phyloP scores from a whole-genome alignment of 2,797 vertebrate genomes.

The Scleropages formosus region DNA sequence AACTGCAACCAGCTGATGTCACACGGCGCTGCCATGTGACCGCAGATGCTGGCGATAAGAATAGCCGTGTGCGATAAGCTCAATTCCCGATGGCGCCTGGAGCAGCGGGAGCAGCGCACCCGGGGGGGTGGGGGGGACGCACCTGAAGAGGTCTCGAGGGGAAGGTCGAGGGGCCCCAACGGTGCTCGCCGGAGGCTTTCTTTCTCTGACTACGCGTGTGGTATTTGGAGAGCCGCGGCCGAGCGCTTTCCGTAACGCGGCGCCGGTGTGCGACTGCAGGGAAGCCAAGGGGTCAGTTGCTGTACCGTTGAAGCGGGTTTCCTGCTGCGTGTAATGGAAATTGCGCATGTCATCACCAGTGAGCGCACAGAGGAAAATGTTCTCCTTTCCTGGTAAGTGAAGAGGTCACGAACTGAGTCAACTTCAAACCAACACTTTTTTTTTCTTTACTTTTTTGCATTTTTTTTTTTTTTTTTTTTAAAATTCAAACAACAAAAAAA shows the following conservation, averaged over 20 bases:
- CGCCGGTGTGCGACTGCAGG: background rate
- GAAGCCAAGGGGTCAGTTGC: background rate
- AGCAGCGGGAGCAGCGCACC: too few species aligned
- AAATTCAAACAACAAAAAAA: background rate
- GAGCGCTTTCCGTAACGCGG: background rate
- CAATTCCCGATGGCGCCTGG: conserved; percentile 8
- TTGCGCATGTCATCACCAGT: background rate
- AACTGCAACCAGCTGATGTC: background rate
- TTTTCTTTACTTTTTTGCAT: background rate
- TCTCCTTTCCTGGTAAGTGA: conserved; percentile 30
- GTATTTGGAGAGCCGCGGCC: too few species aligned
- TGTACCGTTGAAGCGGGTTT: conserved; percentile 4
- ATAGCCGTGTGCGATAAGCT: conserved; percentile 2
- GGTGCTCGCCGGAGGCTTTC: too few species aligned
- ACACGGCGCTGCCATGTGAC: conserved; percentile 14
- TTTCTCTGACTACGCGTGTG: too few species aligned
- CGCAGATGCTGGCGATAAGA: conserved; percentile 1
- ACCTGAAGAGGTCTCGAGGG: too few species aligned
- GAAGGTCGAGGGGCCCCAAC: too few species aligned
- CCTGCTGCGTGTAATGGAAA: conserved; percentile 28
- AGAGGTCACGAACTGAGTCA: conserved; percentile 27
- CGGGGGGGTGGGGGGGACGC: too few species aligned
- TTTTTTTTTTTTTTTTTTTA: background rate
- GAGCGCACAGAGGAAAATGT: conserved; percentile 23
- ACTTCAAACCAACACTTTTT: conserved; percentile 13